Evolutionary conservation across 2,797 vertebrate genomes (phyloP), one percentile per base, ranked within the genome.

Genomic region (Enteromius trimaculatus): DNA sequence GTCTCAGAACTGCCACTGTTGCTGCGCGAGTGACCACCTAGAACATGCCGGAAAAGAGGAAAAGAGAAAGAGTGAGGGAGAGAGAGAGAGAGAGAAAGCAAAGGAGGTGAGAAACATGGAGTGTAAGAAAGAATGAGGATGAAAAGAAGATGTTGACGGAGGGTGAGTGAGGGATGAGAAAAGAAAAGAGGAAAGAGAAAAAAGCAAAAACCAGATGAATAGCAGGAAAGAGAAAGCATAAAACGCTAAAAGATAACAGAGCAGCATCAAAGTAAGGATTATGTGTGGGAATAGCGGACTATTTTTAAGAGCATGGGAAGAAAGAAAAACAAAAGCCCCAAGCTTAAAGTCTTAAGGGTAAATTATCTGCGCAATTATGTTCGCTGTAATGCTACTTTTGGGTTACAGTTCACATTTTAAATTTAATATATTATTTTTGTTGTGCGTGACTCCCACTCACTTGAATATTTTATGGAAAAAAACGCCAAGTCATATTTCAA

Each of bases 1-100:
- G 97, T 96, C 94, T 99, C 98, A 97, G 98, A 97, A 95, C 97
- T 98, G 96, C 97, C 97, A 96, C 96, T 98, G 98, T 96, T 99
- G 97, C 96, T 98, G 96, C 96, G 97, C 95, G 97, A 97, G 95
- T 98, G 97, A 96, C 97, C 97, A 99, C 97, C 98, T 99, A 95
- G 91, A 95, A 94, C 81, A 96, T 98, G 95, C 94, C 95, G 94
- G 96, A 98, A 44, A 93, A 97, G 90, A 89, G 89, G 96, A 98
- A 42, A 93, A 97, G 90, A 89, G 89, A 77, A 81, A 86, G 91
- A 90, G 78, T 47, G 51, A 83, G 23, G 65, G 69, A 77, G 34
- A 65, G 44, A 60, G 19, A 76, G 21, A 88, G 86, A 42, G 94
- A 95, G 92, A 94, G 91, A 14, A 47, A 95, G 86, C 82, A 86